These are phyloP conservation scores for Ardeotis arabs DNA, from an alignment of 2,113 vertebrate genomes.

Conservation along the genomic window DNA sequence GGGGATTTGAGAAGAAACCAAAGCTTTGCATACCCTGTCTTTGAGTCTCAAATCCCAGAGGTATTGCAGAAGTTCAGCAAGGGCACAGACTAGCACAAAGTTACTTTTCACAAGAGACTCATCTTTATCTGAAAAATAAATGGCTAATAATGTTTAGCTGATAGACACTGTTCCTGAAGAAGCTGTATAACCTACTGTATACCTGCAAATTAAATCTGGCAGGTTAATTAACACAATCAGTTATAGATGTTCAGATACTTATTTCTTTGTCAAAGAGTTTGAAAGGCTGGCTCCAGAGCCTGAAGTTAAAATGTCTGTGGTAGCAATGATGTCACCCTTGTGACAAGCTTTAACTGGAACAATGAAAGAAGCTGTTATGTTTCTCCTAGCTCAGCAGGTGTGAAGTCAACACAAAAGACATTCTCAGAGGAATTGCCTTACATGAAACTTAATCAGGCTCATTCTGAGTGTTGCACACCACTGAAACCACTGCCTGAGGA, in stretches of 20 bases:
- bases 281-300: background rate
- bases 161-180: background rate
- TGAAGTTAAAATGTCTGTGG: background rate
- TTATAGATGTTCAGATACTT: constrained; percentile 24
- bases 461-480: background rate
- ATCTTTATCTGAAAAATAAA: background rate
- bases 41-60: background rate
- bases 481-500: background rate
- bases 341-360: constrained; percentile 31
- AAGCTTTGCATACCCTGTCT: background rate
- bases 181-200: background rate
- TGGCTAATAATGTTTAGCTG: background rate
- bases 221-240: background rate
- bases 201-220: background rate
- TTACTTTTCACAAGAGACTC: background rate
- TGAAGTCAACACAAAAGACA: constrained; percentile 41
- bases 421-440: constrained; percentile 35
- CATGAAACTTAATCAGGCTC: constrained; percentile 24
- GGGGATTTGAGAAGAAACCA: constrained; percentile 15
- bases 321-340: constrained; percentile 21
- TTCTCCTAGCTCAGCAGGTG: constrained; percentile 40
- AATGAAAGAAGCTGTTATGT: constrained; percentile 53
- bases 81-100: background rate
- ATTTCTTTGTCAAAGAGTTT: constrained; percentile 16
- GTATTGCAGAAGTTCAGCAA: background rate